Percentiles rank a stretch among this genome's conserved stretches.
These are phyloP conservation scores for Brachionus manjavacas DNA, from an alignment of 1,140 invertebrate genomes.

Conservation along the genomic window DNA sequence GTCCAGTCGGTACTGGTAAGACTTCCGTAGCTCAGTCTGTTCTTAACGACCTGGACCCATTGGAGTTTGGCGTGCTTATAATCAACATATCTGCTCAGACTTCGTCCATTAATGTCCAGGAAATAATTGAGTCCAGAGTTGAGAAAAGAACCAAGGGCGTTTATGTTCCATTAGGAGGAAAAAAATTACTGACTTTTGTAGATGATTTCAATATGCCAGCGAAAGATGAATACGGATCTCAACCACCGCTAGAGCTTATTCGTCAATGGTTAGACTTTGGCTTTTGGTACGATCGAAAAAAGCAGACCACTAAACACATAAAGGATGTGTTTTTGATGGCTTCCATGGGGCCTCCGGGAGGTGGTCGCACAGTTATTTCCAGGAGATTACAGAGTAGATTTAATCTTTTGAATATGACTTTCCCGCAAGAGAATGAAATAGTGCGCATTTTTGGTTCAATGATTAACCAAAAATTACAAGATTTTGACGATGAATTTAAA, in stretches of 20 bases:
- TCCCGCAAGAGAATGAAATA: slow-evolving; percentile 71
- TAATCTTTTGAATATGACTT: slow-evolving; percentile 74
- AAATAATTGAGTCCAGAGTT: slow-evolving; percentile 71
- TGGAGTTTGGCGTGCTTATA: slow-evolving; percentile 65
- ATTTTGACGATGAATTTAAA: slow-evolving; percentile 73
- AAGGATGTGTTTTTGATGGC: slow-evolving; percentile 71
- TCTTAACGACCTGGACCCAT: slow-evolving; percentile 63
- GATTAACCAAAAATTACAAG: slow-evolving; percentile 70
- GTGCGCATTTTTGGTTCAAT: slow-evolving; percentile 74
- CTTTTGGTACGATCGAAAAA: slow-evolving; percentile 74
- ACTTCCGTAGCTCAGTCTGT: slow-evolving; percentile 70
- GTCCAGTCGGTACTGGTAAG: slow-evolving; percentile 73
- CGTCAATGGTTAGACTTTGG: slow-evolving; percentile 78
- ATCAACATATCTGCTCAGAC: slow-evolving; percentile 81
- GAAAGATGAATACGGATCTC: slow-evolving; percentile 77
- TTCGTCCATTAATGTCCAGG: slow-evolving; percentile 66
- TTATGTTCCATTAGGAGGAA: slow-evolving; percentile 69
- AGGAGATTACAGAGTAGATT: slow-evolving; percentile 71
- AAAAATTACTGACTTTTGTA: slow-evolving; percentile 74
- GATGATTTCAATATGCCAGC: slow-evolving; percentile 84
- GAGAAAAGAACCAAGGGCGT: slow-evolving; percentile 77
- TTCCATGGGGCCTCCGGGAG: slow-evolving; percentile 75
- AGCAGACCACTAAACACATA: slow-evolving; percentile 69
- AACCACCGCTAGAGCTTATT: slow-evolving; percentile 75
- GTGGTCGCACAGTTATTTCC: slow-evolving; percentile 71